phyloP scores from a whole-genome alignment of 2,888 invertebrate genomes.

The Coleophora flavipennella region DNA sequence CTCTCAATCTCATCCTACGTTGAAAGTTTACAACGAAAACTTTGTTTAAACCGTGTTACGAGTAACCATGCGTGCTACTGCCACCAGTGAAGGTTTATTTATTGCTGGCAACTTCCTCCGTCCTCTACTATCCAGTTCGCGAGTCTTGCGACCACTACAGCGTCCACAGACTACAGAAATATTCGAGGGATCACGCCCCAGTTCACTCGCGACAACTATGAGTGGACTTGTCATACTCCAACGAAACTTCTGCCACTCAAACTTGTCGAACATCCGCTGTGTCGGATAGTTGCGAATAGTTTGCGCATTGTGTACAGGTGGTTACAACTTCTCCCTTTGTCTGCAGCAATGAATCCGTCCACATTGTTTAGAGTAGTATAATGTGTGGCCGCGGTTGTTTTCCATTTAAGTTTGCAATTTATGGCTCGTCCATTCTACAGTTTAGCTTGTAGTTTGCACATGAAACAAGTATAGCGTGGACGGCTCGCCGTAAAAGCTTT shows the following conservation, averaged over 20 bases:
- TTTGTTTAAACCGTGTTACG: no score
- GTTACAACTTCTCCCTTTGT: slow-evolving; percentile 24
- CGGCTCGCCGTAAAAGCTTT: neutral
- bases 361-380: slow-evolving; percentile 1
- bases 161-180: neutral
- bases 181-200: neutral
- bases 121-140: no score
- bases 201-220: neutral
- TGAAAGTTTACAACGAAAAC: no score
- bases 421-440: neutral
- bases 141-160: neutral
- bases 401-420: slow-evolving; percentile 6
- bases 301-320: slow-evolving; percentile 14
- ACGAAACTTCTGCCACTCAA: slow-evolving; percentile 5
- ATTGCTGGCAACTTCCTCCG: no score
- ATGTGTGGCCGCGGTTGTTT: neutral
- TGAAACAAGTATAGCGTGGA: neutral
- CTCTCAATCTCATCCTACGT: no score
- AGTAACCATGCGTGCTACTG: no score
- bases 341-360: slow-evolving; percentile 20
- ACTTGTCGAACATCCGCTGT: slow-evolving; percentile 14
- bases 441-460: neutral
- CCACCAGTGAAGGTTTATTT: no score
- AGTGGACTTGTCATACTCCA: neutral
- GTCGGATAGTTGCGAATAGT: slow-evolving; percentile 20